Conservation (phyloP, 2,888 invertebrate genomes). For the Drosophila buzzatii region DNA sequence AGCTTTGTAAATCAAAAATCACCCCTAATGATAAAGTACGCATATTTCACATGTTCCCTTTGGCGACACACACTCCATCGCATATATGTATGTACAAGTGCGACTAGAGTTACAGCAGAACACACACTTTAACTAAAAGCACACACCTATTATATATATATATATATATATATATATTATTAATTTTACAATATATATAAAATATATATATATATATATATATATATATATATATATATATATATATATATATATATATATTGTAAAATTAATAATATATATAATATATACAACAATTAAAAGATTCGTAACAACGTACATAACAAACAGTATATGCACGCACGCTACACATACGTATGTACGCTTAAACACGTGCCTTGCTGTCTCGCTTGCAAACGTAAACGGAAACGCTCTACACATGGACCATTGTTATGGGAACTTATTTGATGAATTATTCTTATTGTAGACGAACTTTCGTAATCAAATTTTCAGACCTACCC, state of each 20-base stretch:
- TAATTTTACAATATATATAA: background rate
- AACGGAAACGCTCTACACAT: too few relatives aligned
- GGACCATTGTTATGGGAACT: too few relatives aligned
- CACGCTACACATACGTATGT: too few relatives aligned
- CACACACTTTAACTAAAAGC: conserved; percentile 3
- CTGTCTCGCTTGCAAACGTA: too few relatives aligned
- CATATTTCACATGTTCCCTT: conserved; percentile 57
- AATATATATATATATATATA: background rate
- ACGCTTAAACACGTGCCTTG: too few relatives aligned
- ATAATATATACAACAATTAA: background rate
- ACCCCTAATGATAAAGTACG: conserved; percentile 66
- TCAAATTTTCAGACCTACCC: too few relatives aligned
- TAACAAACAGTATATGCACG: too few relatives aligned
- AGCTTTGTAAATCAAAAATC: conserved; percentile 64
- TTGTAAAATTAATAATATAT: too few relatives aligned
- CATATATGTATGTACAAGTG: conserved; percentile 6
- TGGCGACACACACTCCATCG: conserved; percentile 35
- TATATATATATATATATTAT: background rate
- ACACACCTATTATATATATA: background rate
- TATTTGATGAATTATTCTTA: too few relatives aligned
- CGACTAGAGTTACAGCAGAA: conserved; percentile 36
- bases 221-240: too few relatives aligned
- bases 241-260: background rate
- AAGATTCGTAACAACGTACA: too few relatives aligned
- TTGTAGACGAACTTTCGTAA: too few relatives aligned